A percentile compares a stretch with the other conserved stretches of the same genome.
These are phyloP conservation scores for Ormyrus nitidulus DNA, from an alignment of 2,888 invertebrate genomes.

Conservation along the genomic window DNA sequence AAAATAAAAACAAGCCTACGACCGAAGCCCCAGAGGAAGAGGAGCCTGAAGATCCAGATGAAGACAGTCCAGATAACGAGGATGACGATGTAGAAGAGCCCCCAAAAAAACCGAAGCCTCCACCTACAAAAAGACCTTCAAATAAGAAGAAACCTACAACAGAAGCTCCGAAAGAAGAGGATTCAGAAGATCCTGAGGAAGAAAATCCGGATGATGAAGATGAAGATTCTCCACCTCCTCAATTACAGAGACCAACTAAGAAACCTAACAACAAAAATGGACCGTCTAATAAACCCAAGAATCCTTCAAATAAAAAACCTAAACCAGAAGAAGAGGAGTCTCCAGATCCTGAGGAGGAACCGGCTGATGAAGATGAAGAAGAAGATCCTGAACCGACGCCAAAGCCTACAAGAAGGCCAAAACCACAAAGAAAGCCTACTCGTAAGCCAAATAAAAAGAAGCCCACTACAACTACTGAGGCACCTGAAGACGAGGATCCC, in stretches of 20 bases:
- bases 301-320: slow-evolving; percentile 8
- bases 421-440: neutral
- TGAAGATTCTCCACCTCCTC: neutral
- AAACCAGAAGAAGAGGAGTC: neutral
- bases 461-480: neutral
- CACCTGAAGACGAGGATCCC: slow-evolving; percentile 18
- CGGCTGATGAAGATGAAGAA: neutral
- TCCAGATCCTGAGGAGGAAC: slow-evolving; percentile 19
- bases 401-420: neutral
- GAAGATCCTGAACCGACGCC: slow-evolving; percentile 11
- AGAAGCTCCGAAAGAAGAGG: slow-evolving; percentile 8
- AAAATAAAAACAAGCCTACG: no score
- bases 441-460: slow-evolving; percentile 2
- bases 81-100: slow-evolving; percentile 1
- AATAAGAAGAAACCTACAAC: slow-evolving; percentile 25
- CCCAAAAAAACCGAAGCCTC: neutral
- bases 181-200: slow-evolving; percentile 10
- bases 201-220: slow-evolving; percentile 7
- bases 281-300: slow-evolving; percentile 1
- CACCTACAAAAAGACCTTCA: slow-evolving; percentile 10
- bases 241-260: neutral
- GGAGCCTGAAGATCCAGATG: neutral
- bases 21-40: neutral
- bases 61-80: no score
- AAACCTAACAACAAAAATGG: neutral